phyloP scores from a whole-genome alignment of 1,140 invertebrate genomes.

The Oncopodura yosiiana region DNA sequence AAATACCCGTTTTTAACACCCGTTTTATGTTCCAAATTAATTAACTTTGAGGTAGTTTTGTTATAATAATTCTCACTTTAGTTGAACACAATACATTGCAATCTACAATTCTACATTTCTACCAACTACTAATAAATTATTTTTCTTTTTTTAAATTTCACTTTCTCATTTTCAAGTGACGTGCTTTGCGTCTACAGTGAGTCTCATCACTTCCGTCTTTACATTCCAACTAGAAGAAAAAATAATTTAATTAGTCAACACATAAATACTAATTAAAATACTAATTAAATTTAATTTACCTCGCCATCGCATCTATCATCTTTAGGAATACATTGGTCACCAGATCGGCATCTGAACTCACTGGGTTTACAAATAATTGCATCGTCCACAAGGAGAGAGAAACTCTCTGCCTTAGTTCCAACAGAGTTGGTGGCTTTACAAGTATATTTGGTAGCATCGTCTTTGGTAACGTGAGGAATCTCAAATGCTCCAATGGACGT shows the following conservation, averaged over 20 bases:
- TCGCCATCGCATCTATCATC: slow-evolving; percentile 19
- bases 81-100: too few relatives aligned
- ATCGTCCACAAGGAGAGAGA: slow-evolving; percentile 18
- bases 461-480: slow-evolving; percentile 46
- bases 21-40: too few relatives aligned
- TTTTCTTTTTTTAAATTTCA: too few relatives aligned
- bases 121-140: too few relatives aligned
- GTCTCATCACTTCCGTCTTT: slow-evolving; percentile 22
- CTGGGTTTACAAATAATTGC: slow-evolving; percentile 2
- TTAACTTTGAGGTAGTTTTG: too few relatives aligned
- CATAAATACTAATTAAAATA: neutral
- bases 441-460: slow-evolving; percentile 67
- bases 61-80: too few relatives aligned
- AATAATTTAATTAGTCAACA: neutral
- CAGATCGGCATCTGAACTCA: slow-evolving; percentile 22
- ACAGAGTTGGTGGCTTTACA: slow-evolving; percentile 61
- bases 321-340: slow-evolving; percentile 18
- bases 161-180: neutral
- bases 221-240: neutral
- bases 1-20: too few relatives aligned
- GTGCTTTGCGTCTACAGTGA: slow-evolving; percentile 6
- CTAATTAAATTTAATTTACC: too few relatives aligned
- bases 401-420: slow-evolving; percentile 11
- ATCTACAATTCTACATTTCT: too few relatives aligned
- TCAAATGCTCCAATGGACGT: slow-evolving; percentile 47